Conservation (phyloP, 2,888 invertebrate species). For the Saturnia pavonia region DNA sequence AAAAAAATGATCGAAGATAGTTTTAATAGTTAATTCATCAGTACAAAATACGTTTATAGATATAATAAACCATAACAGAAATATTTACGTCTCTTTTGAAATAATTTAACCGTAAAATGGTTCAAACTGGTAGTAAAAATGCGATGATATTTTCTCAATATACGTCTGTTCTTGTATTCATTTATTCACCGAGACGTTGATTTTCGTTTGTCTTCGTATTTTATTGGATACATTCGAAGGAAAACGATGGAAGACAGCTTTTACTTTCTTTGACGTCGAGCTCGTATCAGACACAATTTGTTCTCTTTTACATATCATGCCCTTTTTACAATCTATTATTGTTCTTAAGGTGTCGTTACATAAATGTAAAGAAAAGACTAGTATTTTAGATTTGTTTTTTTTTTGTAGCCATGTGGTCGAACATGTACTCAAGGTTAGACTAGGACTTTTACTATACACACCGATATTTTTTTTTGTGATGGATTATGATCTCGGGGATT, state of each 20-base stretch:
- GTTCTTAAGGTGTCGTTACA: neutral
- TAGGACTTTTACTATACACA: no score
- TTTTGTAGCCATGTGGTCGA: neutral
- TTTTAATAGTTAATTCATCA: neutral
- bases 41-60: neutral
- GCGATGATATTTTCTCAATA: neutral
- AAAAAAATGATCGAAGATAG: neutral
- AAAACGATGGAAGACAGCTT: neutral
- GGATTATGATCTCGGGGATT: no score
- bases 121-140: neutral
- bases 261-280: conserved; percentile 8
- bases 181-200: conserved; percentile 13
- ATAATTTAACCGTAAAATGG: neutral
- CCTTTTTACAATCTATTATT: neutral
- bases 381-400: no score
- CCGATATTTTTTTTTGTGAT: no score
- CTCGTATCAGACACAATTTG: conserved; percentile 6
- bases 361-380: neutral
- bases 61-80: neutral
- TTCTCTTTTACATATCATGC: neutral
- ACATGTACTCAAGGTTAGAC: no score
- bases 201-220: conserved; percentile 7
- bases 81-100: neutral
- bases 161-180: conserved; percentile 6
- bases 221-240: conserved; percentile 9